These are phyloP conservation scores for Cerastis rubricosa DNA, from an alignment of 2,888 invertebrate genomes.

Conservation along the genomic window DNA sequence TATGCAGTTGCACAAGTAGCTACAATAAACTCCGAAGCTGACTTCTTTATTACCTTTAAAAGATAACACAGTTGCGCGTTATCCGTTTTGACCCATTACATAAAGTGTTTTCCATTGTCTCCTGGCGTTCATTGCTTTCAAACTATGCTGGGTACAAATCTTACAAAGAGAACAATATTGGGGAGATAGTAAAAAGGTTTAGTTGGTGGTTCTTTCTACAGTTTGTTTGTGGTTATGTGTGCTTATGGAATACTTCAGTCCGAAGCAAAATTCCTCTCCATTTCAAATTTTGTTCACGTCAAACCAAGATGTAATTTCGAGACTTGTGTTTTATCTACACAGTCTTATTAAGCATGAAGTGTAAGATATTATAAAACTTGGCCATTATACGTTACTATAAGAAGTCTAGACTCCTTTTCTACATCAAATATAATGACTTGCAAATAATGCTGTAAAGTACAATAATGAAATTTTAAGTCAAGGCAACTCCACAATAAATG, in stretches of 20 bases:
- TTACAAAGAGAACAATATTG: conserved; percentile 58
- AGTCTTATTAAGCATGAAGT: conserved; percentile 5
- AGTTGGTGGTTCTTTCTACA: conserved; percentile 35
- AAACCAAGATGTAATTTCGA: not conserved
- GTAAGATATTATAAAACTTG: conserved; percentile 23
- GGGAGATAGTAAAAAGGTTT: conserved; percentile 50
- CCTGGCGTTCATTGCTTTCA: conserved; percentile 68
- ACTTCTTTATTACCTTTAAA: conserved; percentile 84
- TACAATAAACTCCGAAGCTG: conserved; percentile 80
- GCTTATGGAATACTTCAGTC: not conserved
- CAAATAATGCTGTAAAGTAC: conserved; percentile 56
- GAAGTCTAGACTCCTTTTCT: conserved; percentile 42
- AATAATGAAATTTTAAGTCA: conserved; percentile 61
- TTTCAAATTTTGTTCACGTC: no score
- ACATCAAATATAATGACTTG: conserved; percentile 49
- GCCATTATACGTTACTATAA: conserved; percentile 28
- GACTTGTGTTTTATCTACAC: not conserved
- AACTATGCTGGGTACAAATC: conserved; percentile 63
- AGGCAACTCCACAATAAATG: conserved; percentile 57
- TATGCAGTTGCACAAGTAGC: conserved; percentile 79
- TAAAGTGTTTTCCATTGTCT: conserved; percentile 85
- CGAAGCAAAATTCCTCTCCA: not conserved
- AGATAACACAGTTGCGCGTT: conserved; percentile 83
- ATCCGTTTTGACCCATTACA: conserved; percentile 85
- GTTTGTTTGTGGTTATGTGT: conserved; percentile 17